Conservation (phyloP, 2,113 vertebrate genomes). For the Cygnus atratus region DNA sequence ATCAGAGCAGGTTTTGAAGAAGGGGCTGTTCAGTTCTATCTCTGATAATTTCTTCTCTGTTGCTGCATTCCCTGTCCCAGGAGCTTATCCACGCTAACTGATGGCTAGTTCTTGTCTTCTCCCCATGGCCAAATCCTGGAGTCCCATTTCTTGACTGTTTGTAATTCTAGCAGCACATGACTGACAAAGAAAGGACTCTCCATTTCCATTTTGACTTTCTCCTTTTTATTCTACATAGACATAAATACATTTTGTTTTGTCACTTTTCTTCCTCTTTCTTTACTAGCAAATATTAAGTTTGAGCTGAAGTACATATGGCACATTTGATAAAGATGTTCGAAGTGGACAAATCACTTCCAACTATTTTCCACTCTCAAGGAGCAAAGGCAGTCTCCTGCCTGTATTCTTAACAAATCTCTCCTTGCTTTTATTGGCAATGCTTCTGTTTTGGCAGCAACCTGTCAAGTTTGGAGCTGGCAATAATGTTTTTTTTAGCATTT, state of each 20-base stretch:
- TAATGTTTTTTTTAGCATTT: conserved; percentile 29
- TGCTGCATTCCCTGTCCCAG: not conserved
- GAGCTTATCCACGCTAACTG: not conserved
- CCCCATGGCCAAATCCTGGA: not conserved
- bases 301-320: not conserved
- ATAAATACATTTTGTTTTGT: not conserved
- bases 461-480: conserved; percentile 55
- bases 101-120: not conserved
- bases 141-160: not conserved
- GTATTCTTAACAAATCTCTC: conserved; percentile 27
- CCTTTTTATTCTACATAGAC: not conserved
- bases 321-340: not conserved
- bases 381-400: conserved; percentile 11
- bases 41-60: not conserved
- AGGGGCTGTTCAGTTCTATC: not conserved
- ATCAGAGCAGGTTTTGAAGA: not conserved
- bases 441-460: conserved; percentile 61
- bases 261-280: not conserved
- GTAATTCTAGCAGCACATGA: not conserved
- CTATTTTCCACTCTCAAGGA: not conserved
- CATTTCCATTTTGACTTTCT: not conserved
- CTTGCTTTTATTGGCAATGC: conserved; percentile 54
- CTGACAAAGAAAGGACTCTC: not conserved
- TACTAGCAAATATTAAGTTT: conserved; percentile 1
- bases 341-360: not conserved